A percentile compares a stretch with the other conserved stretches of the same genome.
phyloP scores from a whole-genome alignment of 2,113 vertebrate species.

The Theristicus caerulescens region DNA sequence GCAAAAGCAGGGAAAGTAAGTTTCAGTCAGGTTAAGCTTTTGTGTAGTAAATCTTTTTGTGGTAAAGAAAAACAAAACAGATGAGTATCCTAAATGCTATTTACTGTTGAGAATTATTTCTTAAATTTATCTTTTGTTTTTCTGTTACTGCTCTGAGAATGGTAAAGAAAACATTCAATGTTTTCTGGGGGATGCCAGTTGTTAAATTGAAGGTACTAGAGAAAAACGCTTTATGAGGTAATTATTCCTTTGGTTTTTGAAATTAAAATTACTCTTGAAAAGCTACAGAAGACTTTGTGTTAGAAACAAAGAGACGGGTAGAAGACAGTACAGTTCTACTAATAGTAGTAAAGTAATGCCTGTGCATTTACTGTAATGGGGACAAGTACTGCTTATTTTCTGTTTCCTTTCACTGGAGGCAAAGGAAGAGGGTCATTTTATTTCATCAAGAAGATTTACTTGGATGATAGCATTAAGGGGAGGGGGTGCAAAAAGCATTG shows the following conservation, averaged over 20 bases:
- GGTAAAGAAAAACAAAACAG: not conserved
- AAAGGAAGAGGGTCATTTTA: not conserved
- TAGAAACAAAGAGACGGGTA: not conserved
- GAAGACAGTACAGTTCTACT: not conserved
- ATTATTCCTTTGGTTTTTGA: not conserved
- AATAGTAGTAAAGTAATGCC: not conserved
- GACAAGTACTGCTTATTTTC: not conserved
- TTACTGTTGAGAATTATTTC: not conserved
- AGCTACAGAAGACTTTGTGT: not conserved
- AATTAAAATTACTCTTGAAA: not conserved
- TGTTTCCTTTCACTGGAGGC: not conserved
- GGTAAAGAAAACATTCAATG: not conserved
- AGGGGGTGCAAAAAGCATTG: not conserved
- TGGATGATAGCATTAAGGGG: not conserved
- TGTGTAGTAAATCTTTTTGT: not conserved
- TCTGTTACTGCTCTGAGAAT: not conserved
- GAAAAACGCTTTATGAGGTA: not conserved
- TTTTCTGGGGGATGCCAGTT: not conserved
- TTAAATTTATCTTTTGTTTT: not conserved
- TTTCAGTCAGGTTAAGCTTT: not conserved
- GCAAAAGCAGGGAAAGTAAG: not conserved
- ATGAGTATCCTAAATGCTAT: not conserved
- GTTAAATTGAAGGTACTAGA: not conserved
- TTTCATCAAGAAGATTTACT: not conserved
- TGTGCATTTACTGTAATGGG: not conserved